These are phyloP conservation scores for Folsomia candida DNA, from an alignment of 2,888 invertebrate species.

Conservation along the genomic window DNA sequence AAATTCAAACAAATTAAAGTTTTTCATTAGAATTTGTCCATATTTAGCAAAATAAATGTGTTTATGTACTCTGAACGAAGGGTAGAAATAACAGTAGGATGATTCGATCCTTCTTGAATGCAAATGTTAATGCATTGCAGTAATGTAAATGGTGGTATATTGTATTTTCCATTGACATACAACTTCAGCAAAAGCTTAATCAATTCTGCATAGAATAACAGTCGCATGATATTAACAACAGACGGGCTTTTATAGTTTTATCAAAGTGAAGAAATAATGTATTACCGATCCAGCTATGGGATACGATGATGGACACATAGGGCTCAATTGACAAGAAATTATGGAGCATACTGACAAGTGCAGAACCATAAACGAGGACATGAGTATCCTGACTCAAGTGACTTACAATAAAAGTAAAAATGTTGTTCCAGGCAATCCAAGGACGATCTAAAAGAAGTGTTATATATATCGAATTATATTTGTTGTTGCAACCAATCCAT, in stretches of 20 bases:
- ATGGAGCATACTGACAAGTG: slow-evolving; percentile 28
- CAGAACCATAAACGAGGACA: slow-evolving; percentile 24
- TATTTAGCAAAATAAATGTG: not conserved
- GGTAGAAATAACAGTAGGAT: slow-evolving; percentile 25
- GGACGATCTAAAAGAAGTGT: slow-evolving; percentile 19
- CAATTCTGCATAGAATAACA: slow-evolving; percentile 26
- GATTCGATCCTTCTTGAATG: slow-evolving; percentile 38
- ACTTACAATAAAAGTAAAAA: slow-evolving; percentile 20
- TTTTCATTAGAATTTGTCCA: slow-evolving; percentile 6
- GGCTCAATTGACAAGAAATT: slow-evolving; percentile 26
- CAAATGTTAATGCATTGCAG: slow-evolving; percentile 29
- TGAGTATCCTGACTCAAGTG: slow-evolving; percentile 23
- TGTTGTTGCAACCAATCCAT: too few species aligned
- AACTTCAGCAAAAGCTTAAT: slow-evolving; percentile 25
- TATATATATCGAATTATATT: not conserved
- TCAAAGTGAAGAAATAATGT: not conserved
- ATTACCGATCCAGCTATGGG: slow-evolving; percentile 28
- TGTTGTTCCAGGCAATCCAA: slow-evolving; percentile 23
- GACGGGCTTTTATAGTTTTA: not conserved
- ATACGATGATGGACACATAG: slow-evolving; percentile 27
- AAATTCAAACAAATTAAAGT: not conserved
- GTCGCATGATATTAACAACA: too few species aligned
- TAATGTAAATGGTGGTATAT: slow-evolving; percentile 15
- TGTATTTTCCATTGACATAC: slow-evolving; percentile 18
- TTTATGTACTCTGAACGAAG: slow-evolving; percentile 38